Evolutionary conservation across 2,113 vertebrate genomes (phyloP).

Genomic region (Uria lomvia): DNA sequence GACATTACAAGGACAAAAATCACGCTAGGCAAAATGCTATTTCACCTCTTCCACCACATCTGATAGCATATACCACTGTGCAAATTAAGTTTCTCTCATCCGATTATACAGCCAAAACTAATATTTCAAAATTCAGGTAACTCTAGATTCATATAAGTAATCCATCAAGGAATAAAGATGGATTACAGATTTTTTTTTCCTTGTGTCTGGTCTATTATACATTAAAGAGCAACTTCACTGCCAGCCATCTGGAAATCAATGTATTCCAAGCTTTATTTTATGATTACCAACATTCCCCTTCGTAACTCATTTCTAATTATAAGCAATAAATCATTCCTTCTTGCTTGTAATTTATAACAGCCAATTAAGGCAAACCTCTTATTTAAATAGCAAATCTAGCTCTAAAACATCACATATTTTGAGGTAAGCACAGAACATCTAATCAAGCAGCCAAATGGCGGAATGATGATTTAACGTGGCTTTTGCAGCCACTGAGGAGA

Average conservation of each 20-base stretch:
- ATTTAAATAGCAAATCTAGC: conserved; percentile 61
- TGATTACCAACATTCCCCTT: conserved; percentile 67
- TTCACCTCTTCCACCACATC: not conserved
- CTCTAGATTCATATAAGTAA: not conserved
- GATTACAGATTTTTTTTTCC: not conserved
- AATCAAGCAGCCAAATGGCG: not conserved
- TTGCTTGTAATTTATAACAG: conserved; percentile 62
- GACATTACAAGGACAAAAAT: conserved; percentile 19
- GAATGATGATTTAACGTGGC: not conserved
- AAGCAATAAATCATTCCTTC: conserved; percentile 68
- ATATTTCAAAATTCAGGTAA: conserved; percentile 11
- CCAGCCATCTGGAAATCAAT: conserved; percentile 66
- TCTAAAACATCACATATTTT: conserved; percentile 49
- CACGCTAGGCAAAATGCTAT: not conserved
- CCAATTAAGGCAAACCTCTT: conserved; percentile 65
- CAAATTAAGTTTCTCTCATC: not conserved
- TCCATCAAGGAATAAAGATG: conserved; percentile 30
- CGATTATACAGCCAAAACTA: not conserved
- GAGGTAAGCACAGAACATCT: conserved; percentile 27
- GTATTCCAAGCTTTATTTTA: conserved; percentile 63
- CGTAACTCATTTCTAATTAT: conserved; percentile 65
- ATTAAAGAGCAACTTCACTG: conserved; percentile 52
- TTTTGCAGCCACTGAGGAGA: not conserved
- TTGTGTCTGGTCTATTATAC: conserved; percentile 25
- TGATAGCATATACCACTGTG: not conserved